These are phyloP conservation scores for Hydrozoanthus gracilis DNA, from an alignment of 92 coral and sea anemone species.

Conservation along the genomic window DNA sequence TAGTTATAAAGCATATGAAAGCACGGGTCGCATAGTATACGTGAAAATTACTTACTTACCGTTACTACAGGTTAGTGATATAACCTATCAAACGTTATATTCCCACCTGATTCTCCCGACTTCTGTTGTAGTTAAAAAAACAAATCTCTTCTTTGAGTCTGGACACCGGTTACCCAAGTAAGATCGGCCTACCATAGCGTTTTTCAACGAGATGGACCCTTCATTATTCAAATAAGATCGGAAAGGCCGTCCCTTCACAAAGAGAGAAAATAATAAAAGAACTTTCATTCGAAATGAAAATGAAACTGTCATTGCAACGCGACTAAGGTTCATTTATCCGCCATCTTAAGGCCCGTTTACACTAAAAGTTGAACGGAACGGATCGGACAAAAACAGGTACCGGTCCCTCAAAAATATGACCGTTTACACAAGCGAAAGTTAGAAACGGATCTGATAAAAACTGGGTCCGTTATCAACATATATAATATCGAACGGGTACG, in stretches of 20 bases:
- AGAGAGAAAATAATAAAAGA: background rate
- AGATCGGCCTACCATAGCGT: conserved; percentile 61
- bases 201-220: conserved; percentile 56
- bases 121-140: conserved; percentile 67
- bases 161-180: conserved; percentile 72
- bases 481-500: too few relatives aligned
- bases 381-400: too few relatives aligned
- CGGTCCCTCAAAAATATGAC: too few relatives aligned
- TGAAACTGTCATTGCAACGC: background rate
- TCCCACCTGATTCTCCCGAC: conserved; percentile 51
- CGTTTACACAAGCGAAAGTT: too few relatives aligned
- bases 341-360: too few relatives aligned
- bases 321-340: background rate
- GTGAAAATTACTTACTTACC: too few relatives aligned
- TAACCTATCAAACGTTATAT: background rate
- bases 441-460: too few relatives aligned
- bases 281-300: background rate
- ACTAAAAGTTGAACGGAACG: too few relatives aligned
- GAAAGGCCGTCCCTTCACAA: background rate
- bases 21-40: background rate
- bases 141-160: conserved; percentile 78
- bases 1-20: background rate
- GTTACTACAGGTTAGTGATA: too few relatives aligned
- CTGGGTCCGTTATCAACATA: too few relatives aligned
- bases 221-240: conserved; percentile 10